Base-by-base conservation (phyloP, 2,797 vertebrate species). In the Crax fasciolata region DNA sequence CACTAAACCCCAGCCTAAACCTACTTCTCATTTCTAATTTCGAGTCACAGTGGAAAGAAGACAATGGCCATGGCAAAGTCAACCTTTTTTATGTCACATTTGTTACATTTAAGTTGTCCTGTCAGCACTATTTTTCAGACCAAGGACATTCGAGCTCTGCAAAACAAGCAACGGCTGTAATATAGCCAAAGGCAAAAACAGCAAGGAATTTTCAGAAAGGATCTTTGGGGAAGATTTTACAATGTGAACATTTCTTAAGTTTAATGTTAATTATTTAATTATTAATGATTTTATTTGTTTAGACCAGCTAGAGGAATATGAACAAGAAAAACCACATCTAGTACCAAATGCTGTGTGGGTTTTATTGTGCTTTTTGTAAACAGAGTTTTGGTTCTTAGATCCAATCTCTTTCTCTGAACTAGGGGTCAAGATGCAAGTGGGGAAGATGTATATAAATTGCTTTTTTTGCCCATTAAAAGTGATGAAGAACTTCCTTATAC, bases 21-120 rank as follows among this genome's bases (percentile, higher is more conserved):
- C 51, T 84, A 81, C n/a, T 86, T 59, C 73, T 87, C 41, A 83
- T 93, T 95, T 87, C 78, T 67, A 66, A 59, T 93, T 93, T 90
- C 35, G 78, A 74, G 72, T 89, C 81, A 92, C 78, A 94, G 75
- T 78, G 61, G 63, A 95, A 92, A 82, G 32, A 86, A 86, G 67
- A 83, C 81, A 94, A 79, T 77, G 54, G 28, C 20, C 41, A 14
- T 93, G 55, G 49, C 28, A 77, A 46, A 70, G 19, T 51, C 54
- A 68, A 27, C 16, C 5, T 66, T 51, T 73, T 87, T 91, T 11
- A 30, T 59, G 48, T 7, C 46, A 49, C 62, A 66, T 96, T 63
- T 84, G 35, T 84, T 84, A 78, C 43, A 35, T 84, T 84, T 72
- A 88, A 82, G 65, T 93, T 92, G 79, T 82, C 17, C 84, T 85